These are phyloP conservation scores for Pegea sp. DNA, from an alignment of 23 tunicate species.

Conservation along the genomic window DNA sequence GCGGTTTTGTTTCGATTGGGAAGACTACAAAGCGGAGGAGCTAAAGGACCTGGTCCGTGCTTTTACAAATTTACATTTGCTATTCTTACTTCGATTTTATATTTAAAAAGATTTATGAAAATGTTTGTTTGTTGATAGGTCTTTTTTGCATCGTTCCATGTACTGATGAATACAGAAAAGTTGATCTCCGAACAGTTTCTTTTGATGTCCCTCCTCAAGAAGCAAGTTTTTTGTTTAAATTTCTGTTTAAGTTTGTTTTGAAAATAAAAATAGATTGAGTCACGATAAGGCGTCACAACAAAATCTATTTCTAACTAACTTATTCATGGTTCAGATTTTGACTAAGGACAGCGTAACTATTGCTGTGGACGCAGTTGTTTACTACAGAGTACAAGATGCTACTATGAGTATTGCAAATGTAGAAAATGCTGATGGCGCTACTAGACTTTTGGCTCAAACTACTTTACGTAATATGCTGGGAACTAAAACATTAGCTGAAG, in stretches of 20 bases:
- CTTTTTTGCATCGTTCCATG: conserved; percentile 65
- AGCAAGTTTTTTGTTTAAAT: conserved; percentile 6
- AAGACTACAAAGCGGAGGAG: conserved; percentile 72
- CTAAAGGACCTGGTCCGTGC: conserved; percentile 98
- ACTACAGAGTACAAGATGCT: conserved; percentile 67
- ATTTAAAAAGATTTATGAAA: no score
- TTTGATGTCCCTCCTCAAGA: conserved; percentile 85
- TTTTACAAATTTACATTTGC: no score
- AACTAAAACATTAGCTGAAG: conserved; percentile 56
- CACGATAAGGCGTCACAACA: no score
- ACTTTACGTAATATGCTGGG: conserved; percentile 83
- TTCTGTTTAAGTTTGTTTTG: no score
- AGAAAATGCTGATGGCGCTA: conserved; percentile 70
- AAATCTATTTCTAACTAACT: no score
- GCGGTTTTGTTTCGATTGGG: conserved; percentile 88
- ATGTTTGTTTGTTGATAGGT: no score
- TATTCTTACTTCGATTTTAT: no score
- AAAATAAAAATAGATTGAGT: no score
- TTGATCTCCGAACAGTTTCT: conserved; percentile 58
- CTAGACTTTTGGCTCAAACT: conserved; percentile 79
- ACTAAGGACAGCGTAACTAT: conserved; percentile 86
- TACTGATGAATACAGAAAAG: conserved; percentile 76
- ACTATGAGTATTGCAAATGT: conserved; percentile 73
- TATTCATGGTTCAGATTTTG: conserved; percentile 23
- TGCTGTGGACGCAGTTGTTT: conserved; percentile 74